Percentiles rank a stretch among this genome's conserved stretches.
phyloP scores from a whole-genome alignment of 2,113 vertebrate species.

The Ptilonorhynchus violaceus region DNA sequence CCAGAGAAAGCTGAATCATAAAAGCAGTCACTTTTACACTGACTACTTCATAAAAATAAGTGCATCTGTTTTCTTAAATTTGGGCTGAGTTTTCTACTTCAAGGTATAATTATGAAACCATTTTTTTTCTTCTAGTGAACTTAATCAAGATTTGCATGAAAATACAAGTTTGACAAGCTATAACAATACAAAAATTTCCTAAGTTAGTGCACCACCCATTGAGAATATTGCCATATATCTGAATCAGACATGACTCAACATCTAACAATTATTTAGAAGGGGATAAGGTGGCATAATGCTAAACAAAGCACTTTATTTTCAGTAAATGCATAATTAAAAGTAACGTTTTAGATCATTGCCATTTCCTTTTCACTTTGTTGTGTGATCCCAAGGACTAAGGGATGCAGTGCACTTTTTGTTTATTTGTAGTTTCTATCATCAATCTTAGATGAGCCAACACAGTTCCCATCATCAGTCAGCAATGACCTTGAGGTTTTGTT shows the following conservation, averaged over 20 bases:
- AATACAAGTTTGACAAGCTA: slow-evolving; percentile 21
- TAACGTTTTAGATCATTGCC: background rate
- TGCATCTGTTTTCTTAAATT: background rate
- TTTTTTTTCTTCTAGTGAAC: background rate
- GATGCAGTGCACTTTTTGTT: background rate
- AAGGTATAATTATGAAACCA: background rate
- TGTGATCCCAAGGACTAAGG: background rate
- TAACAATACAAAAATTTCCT: slow-evolving; percentile 24
- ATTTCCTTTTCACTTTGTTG: background rate
- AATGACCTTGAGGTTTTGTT: slow-evolving; percentile 19
- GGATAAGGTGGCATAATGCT: background rate
- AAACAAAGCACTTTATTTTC: background rate
- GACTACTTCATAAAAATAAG: background rate
- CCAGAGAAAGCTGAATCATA: background rate
- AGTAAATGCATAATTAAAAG: background rate
- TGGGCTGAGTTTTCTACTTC: background rate
- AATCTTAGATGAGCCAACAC: background rate
- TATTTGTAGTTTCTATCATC: background rate
- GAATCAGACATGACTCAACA: slow-evolving; percentile 46
- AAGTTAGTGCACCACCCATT: slow-evolving; percentile 19
- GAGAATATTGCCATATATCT: slow-evolving; percentile 19
- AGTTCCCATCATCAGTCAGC: background rate
- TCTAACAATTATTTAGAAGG: background rate
- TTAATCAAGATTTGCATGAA: slow-evolving; percentile 24
- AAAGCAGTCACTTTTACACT: background rate